Base-by-base conservation (phyloP, 2,797 vertebrate species). In the Halcyon badia region DNA sequence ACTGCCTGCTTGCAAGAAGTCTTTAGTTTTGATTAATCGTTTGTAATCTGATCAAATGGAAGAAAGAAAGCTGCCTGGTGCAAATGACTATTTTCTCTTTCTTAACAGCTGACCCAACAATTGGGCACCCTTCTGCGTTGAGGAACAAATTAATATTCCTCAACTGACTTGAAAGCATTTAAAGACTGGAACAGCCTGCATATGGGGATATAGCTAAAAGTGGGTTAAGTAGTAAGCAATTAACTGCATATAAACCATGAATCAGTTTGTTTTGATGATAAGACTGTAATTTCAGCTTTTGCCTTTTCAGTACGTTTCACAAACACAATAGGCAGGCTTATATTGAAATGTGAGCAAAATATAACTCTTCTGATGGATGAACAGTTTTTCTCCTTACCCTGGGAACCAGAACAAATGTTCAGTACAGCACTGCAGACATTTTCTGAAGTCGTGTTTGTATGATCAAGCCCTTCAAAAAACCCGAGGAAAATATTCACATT, bases 211-310 rank as follows among this genome's bases (percentile, higher is more conserved):
- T 35, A 79, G 66, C 73, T 94, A 88, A 81, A 96, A 95, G 75
- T 26, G 51, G 80, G 84, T 81, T 92, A 89, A 92, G 60, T n/a
- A 89, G 86, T 25, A 41, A 87, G 83, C 75, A 97, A 91, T 97
- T 94, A 91, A 56, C 80, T 92, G 58, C 48, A 76, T 51, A 90
- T 79, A 96, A 97, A 77, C 52, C 60, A 83, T 54, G 73, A 88
- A 94, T 90, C 86, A 70, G 48, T 64, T 86, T 96, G 66, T 81
- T 83, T 93, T 90, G 66, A 49, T 72, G 76, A 83, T 56, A 85
- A 85, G 69, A 88, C 54, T 85, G 21, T 79, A 95, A 96, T 95
- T 96, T 83, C 89, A 82, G 92, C 79, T 95, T 83, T 85, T 91
- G 91, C 88, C 64, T 90, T 86, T 84, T 92, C 94, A 73, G 4